Conservation (phyloP, 1,140 invertebrate species). For the Drosophila dunni region DNA sequence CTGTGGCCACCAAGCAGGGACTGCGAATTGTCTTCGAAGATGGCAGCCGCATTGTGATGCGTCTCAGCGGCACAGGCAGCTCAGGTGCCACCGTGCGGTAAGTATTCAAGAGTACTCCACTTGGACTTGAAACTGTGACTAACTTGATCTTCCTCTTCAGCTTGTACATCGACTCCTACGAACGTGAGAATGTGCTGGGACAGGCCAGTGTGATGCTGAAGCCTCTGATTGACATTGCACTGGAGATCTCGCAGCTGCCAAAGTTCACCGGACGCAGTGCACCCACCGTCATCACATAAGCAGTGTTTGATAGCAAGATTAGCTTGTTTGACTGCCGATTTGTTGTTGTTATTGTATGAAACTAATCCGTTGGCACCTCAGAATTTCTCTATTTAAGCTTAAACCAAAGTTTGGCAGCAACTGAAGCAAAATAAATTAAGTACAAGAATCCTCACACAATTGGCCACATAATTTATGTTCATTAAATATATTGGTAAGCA, state of each 20-base stretch:
- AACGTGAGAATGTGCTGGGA: slow-evolving; percentile 89
- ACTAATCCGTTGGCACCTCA: slow-evolving; percentile 37
- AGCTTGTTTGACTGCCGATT: slow-evolving; percentile 17
- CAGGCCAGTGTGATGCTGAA: slow-evolving; percentile 94
- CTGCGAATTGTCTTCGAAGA: slow-evolving; percentile 96
- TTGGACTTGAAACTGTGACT: background rate
- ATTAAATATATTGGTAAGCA: slow-evolving; percentile 7
- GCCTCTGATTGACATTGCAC: slow-evolving; percentile 95
- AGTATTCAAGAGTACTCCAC: slow-evolving; percentile 8
- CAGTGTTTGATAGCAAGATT: background rate
- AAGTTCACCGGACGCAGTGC: slow-evolving; percentile 94
- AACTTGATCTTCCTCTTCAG: slow-evolving; percentile 84
- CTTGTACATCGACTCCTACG: slow-evolving; percentile 96
- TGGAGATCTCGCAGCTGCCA: slow-evolving; percentile 93
- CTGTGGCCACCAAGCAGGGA: slow-evolving; percentile 96
- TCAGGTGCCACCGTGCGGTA: slow-evolving; percentile 96
- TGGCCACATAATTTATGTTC: slow-evolving; percentile 18
- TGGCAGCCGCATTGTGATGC: slow-evolving; percentile 95
- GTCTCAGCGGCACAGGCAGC: slow-evolving; percentile 98
- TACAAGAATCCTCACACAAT: slow-evolving; percentile 26
- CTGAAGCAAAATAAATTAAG: slow-evolving; percentile 15
- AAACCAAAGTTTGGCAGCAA: slow-evolving; percentile 25
- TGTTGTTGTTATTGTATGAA: slow-evolving; percentile 48
- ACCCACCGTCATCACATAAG: slow-evolving; percentile 99
- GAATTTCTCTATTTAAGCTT: slow-evolving; percentile 54